Conservation (phyloP, 2,888 invertebrate genomes). For the Galerucella pusilla region DNA sequence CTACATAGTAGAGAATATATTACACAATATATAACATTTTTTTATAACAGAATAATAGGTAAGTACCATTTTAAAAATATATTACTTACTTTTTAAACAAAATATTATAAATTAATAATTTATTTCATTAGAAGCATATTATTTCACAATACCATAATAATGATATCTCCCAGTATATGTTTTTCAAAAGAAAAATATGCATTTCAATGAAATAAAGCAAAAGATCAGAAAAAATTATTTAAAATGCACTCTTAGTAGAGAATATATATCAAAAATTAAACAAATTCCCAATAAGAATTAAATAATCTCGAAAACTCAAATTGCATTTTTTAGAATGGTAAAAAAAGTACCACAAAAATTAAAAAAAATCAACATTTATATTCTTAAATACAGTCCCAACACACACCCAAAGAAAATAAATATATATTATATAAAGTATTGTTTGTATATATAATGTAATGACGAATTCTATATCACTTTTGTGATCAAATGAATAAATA, state of each 20-base stretch:
- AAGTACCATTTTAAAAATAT: neutral
- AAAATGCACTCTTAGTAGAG: neutral
- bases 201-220: neutral
- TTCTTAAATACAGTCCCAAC: neutral
- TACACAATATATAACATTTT: constrained; percentile 4
- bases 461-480: no score
- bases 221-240: neutral
- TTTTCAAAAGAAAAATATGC: neutral
- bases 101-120: neutral
- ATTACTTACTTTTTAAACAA: neutral
- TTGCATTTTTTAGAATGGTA: neutral
- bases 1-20: constrained; percentile 27
- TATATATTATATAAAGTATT: neutral
- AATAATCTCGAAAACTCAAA: constrained; percentile 2
- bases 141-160: neutral
- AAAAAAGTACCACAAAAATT: neutral
- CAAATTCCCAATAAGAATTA: neutral
- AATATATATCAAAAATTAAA: neutral
- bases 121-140: neutral
- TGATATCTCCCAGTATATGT: neutral
- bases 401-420: constrained; percentile 1
- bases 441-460: neutral
- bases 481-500: no score
- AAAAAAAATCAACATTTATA: constrained; percentile 8
- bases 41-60: neutral